These are phyloP conservation scores for Octodon degus DNA, from an alignment of 2,113 vertebrate species.

Conservation along the genomic window DNA sequence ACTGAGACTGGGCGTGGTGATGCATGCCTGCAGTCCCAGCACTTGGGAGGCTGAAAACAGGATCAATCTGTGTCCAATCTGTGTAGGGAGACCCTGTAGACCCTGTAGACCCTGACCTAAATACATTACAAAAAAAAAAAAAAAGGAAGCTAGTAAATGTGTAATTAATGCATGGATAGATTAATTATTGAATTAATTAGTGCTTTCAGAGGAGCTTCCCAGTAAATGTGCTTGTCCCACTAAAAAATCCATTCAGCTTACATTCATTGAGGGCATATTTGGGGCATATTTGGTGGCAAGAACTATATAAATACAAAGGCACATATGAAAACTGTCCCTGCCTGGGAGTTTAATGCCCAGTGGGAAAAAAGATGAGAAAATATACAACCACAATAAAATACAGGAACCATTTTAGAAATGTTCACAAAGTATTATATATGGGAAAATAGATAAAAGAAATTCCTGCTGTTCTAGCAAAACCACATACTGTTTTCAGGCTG, in stretches of 20 bases:
- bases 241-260: conserved; percentile 33
- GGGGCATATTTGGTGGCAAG: background rate
- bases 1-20: too few species aligned
- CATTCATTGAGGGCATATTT: background rate
- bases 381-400: background rate
- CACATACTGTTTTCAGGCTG: background rate
- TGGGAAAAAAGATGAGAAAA: background rate
- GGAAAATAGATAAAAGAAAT: background rate
- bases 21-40: too few species aligned
- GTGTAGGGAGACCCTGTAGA: too few species aligned
- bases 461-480: background rate
- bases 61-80: too few species aligned
- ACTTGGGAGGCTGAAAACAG: too few species aligned
- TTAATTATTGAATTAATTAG: conserved; percentile 45
- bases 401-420: background rate
- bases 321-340: background rate
- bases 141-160: conserved; percentile 1
- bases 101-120: too few species aligned
- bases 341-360: background rate
- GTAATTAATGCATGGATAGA: conserved; percentile 2
- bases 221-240: background rate
- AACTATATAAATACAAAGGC: background rate
- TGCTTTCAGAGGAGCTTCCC: conserved; percentile 17
- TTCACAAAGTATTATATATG: background rate
- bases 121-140: too few species aligned